Conservation (phyloP, 2,888 invertebrate genomes). For the Pherbina coryleti region DNA sequence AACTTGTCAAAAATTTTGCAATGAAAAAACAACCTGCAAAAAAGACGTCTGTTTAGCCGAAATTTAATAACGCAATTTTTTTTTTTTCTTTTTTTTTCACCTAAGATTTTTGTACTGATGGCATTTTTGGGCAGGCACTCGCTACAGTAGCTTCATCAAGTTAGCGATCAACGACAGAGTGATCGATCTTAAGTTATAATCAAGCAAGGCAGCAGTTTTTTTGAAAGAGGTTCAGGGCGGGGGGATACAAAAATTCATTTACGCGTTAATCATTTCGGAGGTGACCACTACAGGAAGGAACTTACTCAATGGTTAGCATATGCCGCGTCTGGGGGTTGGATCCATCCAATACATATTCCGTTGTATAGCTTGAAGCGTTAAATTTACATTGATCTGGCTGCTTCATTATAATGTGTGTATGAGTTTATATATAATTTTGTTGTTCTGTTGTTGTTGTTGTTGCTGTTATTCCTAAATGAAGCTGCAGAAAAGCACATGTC, state of each 20-base stretch:
- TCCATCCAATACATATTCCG: conserved; percentile 5
- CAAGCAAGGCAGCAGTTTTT: conserved; percentile 46
- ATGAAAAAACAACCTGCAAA: background rate
- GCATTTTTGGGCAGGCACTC: background rate
- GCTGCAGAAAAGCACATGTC: conserved; percentile 60
- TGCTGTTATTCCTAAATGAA: conserved; percentile 3
- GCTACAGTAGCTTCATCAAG: conserved; percentile 65
- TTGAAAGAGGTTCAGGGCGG: conserved; percentile 35
- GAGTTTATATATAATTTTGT: conserved; percentile 33
- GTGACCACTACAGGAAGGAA: conserved; percentile 15
- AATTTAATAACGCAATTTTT: conserved; percentile 31
- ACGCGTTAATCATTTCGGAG: conserved; percentile 66
- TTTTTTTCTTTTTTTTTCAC: conserved; percentile 11
- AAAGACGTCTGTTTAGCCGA: conserved; percentile 32
- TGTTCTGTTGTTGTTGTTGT: conserved; percentile 29
- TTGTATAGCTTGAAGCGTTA: conserved; percentile 37
- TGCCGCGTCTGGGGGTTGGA: background rate
- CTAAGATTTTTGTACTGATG: background rate
- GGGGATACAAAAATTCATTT: conserved; percentile 61
- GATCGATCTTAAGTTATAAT: conserved; percentile 66
- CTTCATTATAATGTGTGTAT: conserved; percentile 39
- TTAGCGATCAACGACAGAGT: conserved; percentile 67
- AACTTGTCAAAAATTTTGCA: conserved; percentile 34
- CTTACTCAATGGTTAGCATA: background rate
- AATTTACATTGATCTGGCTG: conserved; percentile 45